Evolutionary conservation across 2,113 vertebrate genomes (phyloP).

Genomic region (Pontoporia blainvillei): DNA sequence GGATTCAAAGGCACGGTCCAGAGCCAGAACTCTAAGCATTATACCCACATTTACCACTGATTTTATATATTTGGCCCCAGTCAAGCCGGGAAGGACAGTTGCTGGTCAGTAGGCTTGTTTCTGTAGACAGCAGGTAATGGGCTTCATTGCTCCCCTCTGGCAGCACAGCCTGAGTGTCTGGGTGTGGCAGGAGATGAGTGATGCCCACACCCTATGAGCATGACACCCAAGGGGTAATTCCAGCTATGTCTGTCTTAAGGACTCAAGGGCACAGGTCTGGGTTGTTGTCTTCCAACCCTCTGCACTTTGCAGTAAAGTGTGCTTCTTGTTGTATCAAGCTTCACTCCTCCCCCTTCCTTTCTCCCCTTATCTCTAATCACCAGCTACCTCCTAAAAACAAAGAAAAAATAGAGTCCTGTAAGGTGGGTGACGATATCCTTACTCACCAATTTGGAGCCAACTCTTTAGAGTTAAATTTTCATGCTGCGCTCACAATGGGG

Average conservation of each 20-base stretch:
- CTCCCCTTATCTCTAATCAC: background rate
- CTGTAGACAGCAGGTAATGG: background rate
- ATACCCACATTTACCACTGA: background rate
- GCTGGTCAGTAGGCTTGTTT: background rate
- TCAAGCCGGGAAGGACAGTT: background rate
- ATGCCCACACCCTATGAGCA: background rate
- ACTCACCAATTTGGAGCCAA: background rate
- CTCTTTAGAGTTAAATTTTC: slow-evolving; percentile 10
- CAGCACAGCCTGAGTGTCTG: background rate
- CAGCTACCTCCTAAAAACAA: background rate
- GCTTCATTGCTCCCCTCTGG: background rate
- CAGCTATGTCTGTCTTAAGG: background rate
- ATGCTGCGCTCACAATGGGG: background rate
- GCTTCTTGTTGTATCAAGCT: background rate
- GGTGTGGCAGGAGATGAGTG: background rate
- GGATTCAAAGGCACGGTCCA: background rate
- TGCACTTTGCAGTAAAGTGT: background rate
- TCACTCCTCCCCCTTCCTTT: background rate
- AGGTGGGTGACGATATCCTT: background rate
- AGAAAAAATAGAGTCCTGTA: background rate
- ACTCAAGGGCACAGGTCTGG: background rate
- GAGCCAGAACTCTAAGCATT: background rate
- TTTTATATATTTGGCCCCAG: background rate
- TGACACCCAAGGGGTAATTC: background rate
- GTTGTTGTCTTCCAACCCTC: background rate